Evolutionary conservation across 2,888 invertebrate species (phyloP).

Genomic region (Elmis aenea): DNA sequence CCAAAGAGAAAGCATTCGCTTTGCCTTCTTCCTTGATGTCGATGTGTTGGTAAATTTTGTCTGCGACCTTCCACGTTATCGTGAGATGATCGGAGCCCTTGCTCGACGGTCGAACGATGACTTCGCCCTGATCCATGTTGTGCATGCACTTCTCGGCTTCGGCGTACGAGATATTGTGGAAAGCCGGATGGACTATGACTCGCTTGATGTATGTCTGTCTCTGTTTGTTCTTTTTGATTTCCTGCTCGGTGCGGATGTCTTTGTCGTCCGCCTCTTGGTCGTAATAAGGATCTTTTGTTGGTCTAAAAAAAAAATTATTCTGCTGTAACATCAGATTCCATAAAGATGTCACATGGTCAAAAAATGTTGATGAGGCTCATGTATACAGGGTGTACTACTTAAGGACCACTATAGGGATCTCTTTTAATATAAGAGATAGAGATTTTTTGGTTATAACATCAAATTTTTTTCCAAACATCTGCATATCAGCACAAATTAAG

Average conservation of each 20-base stretch:
- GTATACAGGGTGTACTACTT: too few relatives aligned
- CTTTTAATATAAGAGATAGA: too few relatives aligned
- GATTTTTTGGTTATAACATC: too few relatives aligned
- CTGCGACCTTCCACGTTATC: constrained; percentile 97
- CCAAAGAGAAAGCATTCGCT: constrained; percentile 92
- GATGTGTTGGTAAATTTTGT: constrained; percentile 92
- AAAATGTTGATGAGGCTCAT: too few relatives aligned
- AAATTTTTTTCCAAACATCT: too few relatives aligned
- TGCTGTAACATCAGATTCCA: too few relatives aligned
- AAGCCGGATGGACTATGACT: constrained; percentile 95
- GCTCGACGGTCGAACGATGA: constrained; percentile 92
- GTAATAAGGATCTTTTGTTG: constrained; percentile 84
- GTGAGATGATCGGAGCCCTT: constrained; percentile 94
- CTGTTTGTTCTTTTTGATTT: constrained; percentile 76
- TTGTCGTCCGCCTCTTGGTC: constrained; percentile 80
- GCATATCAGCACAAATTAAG: too few relatives aligned
- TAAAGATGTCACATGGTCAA: too few relatives aligned
- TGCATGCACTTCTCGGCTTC: constrained; percentile 90
- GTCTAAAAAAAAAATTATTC: too few relatives aligned
- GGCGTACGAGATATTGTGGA: constrained; percentile 91
- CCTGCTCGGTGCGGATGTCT: constrained; percentile 72
- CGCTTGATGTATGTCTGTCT: constrained; percentile 87
- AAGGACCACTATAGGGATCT: too few relatives aligned
- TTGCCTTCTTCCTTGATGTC: constrained; percentile 95
- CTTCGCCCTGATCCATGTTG: constrained; percentile 94